These are phyloP conservation scores for Harmothoe impar DNA, from an alignment of 2,888 invertebrate species.

Conservation along the genomic window DNA sequence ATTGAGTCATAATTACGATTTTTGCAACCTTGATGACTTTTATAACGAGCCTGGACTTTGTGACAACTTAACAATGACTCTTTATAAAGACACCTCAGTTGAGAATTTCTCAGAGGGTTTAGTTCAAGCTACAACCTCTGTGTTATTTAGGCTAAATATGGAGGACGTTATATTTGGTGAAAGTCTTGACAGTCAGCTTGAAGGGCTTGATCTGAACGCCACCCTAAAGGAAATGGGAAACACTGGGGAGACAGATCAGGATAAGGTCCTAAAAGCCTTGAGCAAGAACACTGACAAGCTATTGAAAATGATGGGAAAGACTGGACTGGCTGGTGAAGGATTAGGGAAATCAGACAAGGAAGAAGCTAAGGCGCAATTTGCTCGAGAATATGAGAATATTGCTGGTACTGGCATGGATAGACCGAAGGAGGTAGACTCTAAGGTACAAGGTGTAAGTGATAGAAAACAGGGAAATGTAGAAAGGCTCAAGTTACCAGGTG, in stretches of 20 bases:
- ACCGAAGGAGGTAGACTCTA: background rate
- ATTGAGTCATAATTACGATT: background rate
- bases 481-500: background rate
- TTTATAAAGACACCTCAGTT: background rate
- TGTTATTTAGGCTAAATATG: conserved; percentile 13
- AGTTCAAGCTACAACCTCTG: background rate
- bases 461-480: too few relatives aligned
- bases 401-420: too few relatives aligned
- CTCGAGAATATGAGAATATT: too few relatives aligned
- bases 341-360: too few relatives aligned
- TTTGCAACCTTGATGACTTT: conserved; percentile 17
- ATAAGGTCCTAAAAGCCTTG: background rate
- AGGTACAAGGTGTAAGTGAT: too few relatives aligned
- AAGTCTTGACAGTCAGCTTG: background rate
- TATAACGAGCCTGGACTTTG: conserved; percentile 24
- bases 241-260: background rate
- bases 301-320: background rate
- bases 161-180: conserved; percentile 31
- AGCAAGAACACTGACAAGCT: background rate
- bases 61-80: background rate
- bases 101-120: background rate
- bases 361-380: background rate
- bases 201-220: background rate
- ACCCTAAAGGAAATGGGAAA: background rate
- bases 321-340: background rate